Percentiles rank a stretch among this genome's conserved stretches.
phyloP scores from a whole-genome alignment of 2,797 vertebrate species.

The Tiaroga cobitis region DNA sequence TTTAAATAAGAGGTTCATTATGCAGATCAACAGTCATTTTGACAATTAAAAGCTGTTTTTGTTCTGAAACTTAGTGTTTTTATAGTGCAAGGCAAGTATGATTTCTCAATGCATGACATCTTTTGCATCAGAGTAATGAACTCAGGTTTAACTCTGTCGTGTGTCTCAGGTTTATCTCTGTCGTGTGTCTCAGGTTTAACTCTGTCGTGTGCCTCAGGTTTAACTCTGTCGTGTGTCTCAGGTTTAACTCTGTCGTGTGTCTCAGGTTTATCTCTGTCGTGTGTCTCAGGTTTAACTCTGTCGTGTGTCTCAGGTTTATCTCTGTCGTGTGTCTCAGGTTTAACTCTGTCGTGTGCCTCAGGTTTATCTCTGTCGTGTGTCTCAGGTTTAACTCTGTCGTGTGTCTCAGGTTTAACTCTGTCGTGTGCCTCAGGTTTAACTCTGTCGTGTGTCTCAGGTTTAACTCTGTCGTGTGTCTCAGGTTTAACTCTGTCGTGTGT shows the following conservation, averaged over 20 bases:
- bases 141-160: no score
- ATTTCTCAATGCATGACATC: background rate
- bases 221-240: background rate
- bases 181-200: conserved; percentile 6
- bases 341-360: background rate
- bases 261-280: no score
- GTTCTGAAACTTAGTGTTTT: no score
- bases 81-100: no score
- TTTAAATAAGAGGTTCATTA: no score
- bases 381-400: no score
- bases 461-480: background rate
- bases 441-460: background rate
- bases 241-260: background rate
- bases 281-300: no score
- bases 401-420: no score
- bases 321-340: no score
- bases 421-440: no score
- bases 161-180: conserved; percentile 60
- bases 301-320: conserved; percentile 66
- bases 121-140: background rate
- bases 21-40: no score
- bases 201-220: background rate
- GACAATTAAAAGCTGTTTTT: no score
- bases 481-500: background rate
- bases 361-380: background rate